Base-by-base conservation (phyloP, 2,113 vertebrate genomes). In the Oreamnos americanus region DNA sequence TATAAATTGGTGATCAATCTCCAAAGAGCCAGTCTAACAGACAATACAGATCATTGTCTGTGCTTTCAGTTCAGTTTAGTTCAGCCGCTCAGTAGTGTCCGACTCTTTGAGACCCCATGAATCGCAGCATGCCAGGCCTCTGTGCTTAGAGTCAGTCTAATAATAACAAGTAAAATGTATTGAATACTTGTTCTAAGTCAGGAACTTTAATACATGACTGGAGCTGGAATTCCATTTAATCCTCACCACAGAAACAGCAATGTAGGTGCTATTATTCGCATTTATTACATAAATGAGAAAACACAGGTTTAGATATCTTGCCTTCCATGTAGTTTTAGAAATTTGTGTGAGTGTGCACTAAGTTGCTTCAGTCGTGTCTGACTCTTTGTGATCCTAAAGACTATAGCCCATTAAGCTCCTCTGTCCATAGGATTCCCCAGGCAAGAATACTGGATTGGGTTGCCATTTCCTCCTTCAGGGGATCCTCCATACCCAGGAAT, bases 161-260 rank as follows among this genome's bases (percentile, higher is more conserved):
- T 88, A 87, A 91, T 71, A 93, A n/a, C 53, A 95, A 84, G 11
- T 64, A 95, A 97, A 57, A 92, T 79, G 1, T n/a, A 78, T 9
- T 78, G 17, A 90, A 71, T 78, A 85, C 2, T 87, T 85, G 2
- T 3, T 51, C 67, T 90, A 25, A 90, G 19, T 26, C 30, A 96
- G 13, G 49, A 95, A 71, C 78, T 88, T 5, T 47, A 47, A 17
- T 82, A 47, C 19, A 76, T 71, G 4, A 88, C 30, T 45, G 13
- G 1, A 3, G 60, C 19, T 19, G 17, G 12, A 76, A 96, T 60
- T 95, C 39, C 12, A 92, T 85, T 91, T 82, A 45, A 81, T 86
- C 2, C 23, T 95, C 28, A 87, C 23, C 36, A 83, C 28, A 90
- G n/a, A 95, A 95, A 47, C 13, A 36, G n/a, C 71, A 83, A 33